Conservation (phyloP, 2,797 vertebrate genomes). For the Esox masquinongy region DNA sequence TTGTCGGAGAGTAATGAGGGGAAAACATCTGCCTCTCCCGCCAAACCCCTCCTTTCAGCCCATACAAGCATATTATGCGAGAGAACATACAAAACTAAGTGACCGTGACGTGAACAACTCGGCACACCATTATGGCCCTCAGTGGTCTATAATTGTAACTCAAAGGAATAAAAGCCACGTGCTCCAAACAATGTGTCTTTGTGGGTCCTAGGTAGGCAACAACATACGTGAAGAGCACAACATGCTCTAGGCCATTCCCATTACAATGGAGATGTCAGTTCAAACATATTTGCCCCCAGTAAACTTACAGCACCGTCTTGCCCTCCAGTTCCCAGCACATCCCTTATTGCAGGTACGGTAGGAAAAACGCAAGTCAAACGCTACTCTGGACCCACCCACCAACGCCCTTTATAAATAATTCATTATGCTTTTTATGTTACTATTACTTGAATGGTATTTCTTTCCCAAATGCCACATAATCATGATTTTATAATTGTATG, state of each 20-base stretch:
- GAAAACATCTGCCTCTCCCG: constrained; percentile 72
- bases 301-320: neutral
- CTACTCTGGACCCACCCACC: too few relatives aligned
- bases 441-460: too few relatives aligned
- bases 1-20: constrained; percentile 73
- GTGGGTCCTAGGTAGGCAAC: neutral
- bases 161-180: neutral
- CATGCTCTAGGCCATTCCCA: neutral
- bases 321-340: neutral
- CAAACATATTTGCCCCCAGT: neutral
- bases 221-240: neutral
- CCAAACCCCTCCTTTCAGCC: constrained; percentile 56
- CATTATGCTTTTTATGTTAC: too few relatives aligned
- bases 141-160: neutral
- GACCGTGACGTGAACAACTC: constrained; percentile 60
- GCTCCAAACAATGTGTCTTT: neutral
- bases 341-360: neutral
- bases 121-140: constrained; percentile 31
- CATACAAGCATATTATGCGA: constrained; percentile 62
- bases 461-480: too few relatives aligned
- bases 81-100: constrained; percentile 60
- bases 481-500: too few relatives aligned
- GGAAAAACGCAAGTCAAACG: too few relatives aligned
- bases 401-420: too few relatives aligned
- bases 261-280: neutral